A percentile compares a stretch with the other conserved stretches of the same genome.
Evolutionary conservation across 2,113 vertebrate species (phyloP).

Genomic region (Alces alces): DNA sequence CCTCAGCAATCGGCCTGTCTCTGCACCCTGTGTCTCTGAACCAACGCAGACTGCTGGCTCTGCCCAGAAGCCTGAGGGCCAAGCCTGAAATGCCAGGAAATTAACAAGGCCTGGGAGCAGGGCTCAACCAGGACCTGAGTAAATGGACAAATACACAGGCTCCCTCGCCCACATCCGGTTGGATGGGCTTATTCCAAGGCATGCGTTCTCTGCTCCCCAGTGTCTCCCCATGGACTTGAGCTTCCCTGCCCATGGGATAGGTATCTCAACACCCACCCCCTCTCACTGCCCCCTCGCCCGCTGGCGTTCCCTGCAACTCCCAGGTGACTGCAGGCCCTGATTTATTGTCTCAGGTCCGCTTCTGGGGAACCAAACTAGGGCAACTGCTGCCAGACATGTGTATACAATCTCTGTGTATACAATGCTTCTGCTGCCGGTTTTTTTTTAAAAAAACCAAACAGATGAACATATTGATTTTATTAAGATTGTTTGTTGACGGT

Average conservation of each 20-base stretch:
- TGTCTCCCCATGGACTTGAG: background rate
- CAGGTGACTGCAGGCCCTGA: background rate
- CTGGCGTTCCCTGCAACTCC: background rate
- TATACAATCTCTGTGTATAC: background rate
- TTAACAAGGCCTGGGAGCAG: background rate
- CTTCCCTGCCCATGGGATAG: background rate
- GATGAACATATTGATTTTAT: background rate
- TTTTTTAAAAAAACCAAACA: background rate
- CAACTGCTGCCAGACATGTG: background rate
- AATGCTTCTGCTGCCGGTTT: background rate
- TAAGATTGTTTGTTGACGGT: background rate
- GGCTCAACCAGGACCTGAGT: background rate
- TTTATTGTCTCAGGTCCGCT: background rate
- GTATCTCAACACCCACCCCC: background rate
- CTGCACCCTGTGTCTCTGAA: background rate
- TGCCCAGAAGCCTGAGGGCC: background rate
- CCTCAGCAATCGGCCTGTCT: accelerated
- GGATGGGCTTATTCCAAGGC: background rate
- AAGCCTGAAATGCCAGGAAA: background rate
- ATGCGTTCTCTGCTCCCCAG: background rate
- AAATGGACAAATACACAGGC: background rate
- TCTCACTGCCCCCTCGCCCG: background rate
- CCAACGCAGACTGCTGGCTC: background rate
- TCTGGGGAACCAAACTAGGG: background rate
- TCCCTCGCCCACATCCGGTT: accelerated